Base-by-base conservation (phyloP, 2,113 vertebrate species). In the Telmatochromis sp. region DNA sequence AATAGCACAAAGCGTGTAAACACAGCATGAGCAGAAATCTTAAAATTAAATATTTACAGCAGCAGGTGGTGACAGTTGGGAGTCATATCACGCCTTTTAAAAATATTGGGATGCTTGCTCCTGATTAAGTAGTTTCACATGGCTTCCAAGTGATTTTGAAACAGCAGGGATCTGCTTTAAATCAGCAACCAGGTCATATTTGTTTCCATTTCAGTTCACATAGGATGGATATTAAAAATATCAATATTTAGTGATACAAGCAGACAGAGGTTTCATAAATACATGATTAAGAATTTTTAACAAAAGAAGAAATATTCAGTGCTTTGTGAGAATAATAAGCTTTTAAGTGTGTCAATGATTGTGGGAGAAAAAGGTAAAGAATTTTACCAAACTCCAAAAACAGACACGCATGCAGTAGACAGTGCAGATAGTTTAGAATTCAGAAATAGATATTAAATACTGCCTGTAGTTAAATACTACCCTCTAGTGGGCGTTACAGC, bases 401-500 rank as follows among this genome's bases (percentile, higher is more conserved):
- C 17, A 55, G 15, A 60, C 7, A 13, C n/a, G 2, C 13, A 23
- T 58, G 75, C 13, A 57, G 15, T 85, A 7, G 26, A 70, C 6
- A 23, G n/a, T 68, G 33, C 33, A 68, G 4, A 37, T 37, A 40
- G 78, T 23, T 35, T 54, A 88, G 70, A 57, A 26, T 47, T 57
- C 8, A 75, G 88, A 55, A 70, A 21, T 78, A 81, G 33, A 60
- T 88, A 75, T 78, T 12, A 73, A 70, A 73, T 17, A 80, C 60
- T 87, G 92, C 87, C 26, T 89, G 87, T 92, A 93, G 94, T 94
- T 91, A 90, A 95, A 95, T 89, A 96, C 93, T 94, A 91, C 94
- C 95, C 95, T 95, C 95, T 96, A 94, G 94, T 95, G 95, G 95
- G n/a, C n/a, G 7, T 35, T 7, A 4, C 10, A 37, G 3, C 45